phyloP scores from a whole-genome alignment of 2,797 vertebrate species.

The Sciurus carolinensis region DNA sequence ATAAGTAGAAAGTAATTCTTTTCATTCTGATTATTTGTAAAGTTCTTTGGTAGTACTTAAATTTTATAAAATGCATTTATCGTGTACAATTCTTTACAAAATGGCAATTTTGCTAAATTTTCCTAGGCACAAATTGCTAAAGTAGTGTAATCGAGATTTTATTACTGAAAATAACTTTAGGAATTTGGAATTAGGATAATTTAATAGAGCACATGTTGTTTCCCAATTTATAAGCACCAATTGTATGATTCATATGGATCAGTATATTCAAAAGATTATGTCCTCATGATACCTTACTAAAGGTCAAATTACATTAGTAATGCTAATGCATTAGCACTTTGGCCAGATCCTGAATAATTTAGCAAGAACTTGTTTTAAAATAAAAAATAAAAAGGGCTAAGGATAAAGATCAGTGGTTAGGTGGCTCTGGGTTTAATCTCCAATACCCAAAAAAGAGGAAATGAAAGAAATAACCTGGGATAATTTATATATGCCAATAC shows the following conservation, averaged over 20 bases:
- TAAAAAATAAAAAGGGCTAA: too few relatives aligned
- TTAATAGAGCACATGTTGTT: background rate
- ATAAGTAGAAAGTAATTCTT: background rate
- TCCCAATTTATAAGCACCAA: background rate
- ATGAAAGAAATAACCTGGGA: background rate
- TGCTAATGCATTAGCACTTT: too few relatives aligned
- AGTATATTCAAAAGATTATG: background rate
- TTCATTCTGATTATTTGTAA: background rate
- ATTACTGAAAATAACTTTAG: background rate
- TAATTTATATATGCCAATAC: background rate
- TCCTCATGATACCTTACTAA: background rate
- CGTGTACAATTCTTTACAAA: constrained; percentile 13
- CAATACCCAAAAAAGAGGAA: too few relatives aligned
- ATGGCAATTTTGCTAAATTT: background rate
- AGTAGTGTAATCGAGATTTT: background rate
- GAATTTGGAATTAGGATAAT: background rate
- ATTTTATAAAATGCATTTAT: background rate
- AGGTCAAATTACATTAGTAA: background rate
- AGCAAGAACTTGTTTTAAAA: too few relatives aligned
- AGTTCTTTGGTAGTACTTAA: background rate
- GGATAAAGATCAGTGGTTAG: too few relatives aligned
- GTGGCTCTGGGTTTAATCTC: too few relatives aligned
- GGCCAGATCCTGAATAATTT: too few relatives aligned
- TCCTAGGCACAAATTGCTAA: background rate
- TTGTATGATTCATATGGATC: background rate